Evolutionary conservation across 1,140 invertebrate genomes (phyloP).

Genomic region (Drosophila truncata): DNA sequence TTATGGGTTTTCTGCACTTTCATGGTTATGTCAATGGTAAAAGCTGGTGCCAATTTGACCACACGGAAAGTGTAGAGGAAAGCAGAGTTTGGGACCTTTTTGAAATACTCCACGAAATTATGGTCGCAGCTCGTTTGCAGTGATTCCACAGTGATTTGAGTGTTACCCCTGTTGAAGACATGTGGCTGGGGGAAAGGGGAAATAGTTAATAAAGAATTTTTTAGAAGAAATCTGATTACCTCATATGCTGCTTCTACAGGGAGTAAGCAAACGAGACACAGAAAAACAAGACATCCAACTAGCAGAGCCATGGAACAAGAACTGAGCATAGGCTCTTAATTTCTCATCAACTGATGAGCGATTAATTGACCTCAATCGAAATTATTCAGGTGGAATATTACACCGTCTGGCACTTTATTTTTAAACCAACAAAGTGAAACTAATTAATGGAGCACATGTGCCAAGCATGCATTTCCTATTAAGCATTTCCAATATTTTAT

Average conservation of each 20-base stretch:
- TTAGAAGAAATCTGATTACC: background rate
- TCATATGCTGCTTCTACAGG: background rate
- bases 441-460: background rate
- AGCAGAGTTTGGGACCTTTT: background rate
- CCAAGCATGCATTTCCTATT: background rate
- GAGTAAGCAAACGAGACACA: constrained; percentile 8
- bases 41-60: background rate
- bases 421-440: background rate
- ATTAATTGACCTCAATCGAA: constrained; percentile 26
- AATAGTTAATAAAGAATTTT: background rate
- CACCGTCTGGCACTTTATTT: no score
- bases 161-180: constrained; percentile 10
- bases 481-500: background rate
- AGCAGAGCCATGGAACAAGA: background rate
- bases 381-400: constrained; percentile 1
- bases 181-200: background rate
- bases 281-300: background rate
- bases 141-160: constrained; percentile 12
- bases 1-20: constrained; percentile 18
- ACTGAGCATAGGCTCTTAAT: constrained; percentile 5
- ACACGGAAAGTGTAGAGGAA: constrained; percentile 39
- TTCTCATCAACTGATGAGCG: constrained; percentile 20
- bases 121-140: constrained; percentile 42
- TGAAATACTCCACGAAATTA: constrained; percentile 47
- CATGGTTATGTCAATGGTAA: constrained; percentile 34